Conservation (phyloP, 2,113 vertebrate genomes). For the Myotis lucifugus region DNA sequence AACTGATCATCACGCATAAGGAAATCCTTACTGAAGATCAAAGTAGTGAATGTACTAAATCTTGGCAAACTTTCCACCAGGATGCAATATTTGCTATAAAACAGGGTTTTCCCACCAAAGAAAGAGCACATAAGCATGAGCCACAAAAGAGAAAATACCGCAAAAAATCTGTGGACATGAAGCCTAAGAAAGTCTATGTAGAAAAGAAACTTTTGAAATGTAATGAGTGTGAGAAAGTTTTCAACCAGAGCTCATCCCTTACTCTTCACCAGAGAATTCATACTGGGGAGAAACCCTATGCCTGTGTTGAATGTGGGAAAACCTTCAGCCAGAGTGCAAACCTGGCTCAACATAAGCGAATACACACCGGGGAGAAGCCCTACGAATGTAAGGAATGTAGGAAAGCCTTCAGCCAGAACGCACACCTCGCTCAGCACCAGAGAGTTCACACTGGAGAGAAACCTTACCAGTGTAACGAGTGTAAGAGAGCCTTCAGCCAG, state of each 20-base stretch:
- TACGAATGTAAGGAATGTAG: constrained; percentile 72
- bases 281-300: constrained; percentile 77
- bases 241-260: constrained; percentile 78
- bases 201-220: constrained; percentile 76
- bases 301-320: constrained; percentile 76
- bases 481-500: constrained; percentile 84
- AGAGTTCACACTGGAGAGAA: constrained; percentile 83
- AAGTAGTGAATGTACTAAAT: not conserved
- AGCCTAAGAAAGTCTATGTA: constrained; percentile 42
- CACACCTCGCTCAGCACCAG: constrained; percentile 82
- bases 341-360: constrained; percentile 73
- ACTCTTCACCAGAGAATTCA: constrained; percentile 78
- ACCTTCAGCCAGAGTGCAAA: constrained; percentile 78
- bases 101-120: constrained; percentile 55
- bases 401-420: constrained; percentile 78
- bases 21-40: constrained; percentile 22
- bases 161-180: constrained; percentile 51
- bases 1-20: not conserved
- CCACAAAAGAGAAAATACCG: constrained; percentile 57
- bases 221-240: constrained; percentile 80
- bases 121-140: constrained; percentile 10
- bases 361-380: constrained; percentile 77
- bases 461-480: constrained; percentile 82
- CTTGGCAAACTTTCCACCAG: constrained; percentile 56
- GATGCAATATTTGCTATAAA: constrained; percentile 27